Evolutionary conservation across 2,797 vertebrate genomes (phyloP), one percentile per base, ranked within the genome.

Genomic region (Characodon lateralis): DNA sequence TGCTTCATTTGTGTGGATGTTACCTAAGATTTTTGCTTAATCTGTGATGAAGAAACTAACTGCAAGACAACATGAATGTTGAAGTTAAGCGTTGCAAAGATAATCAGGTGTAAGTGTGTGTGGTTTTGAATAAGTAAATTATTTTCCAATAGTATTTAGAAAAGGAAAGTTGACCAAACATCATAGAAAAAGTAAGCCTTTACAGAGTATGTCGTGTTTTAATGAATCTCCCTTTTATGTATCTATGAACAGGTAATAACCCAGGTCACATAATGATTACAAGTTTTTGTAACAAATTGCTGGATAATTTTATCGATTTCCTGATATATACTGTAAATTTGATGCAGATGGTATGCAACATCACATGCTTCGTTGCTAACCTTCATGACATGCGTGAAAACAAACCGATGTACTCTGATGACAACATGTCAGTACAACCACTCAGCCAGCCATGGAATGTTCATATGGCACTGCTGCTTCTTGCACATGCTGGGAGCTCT

Each of bases 1-100:
- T 87, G 9, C 78, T 39, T 77, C 8, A 84, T 74, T 77, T 69
- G 22, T 13, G 20, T 43, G 24, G 51, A 2, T 66, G 78, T 89
- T 88, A 46, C 82, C 43, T 56, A 76, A 80, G 13, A 4, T 78
- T 26, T 72, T 79, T 53, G 58, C 59, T 78, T 66, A 22, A 73
- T 26, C 18, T 46, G 31, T 24, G 5, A 74, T 6, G 0, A 2
- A 8, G 3, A 63, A 28, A 50, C 22, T 13, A 59, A 53, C 16
- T 81, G 46, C 65, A 71, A 78, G 28, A 76, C 48, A 18, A 48
- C 28, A 51, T 56, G 13, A 86, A 83, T 71, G 71, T 81, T 59
- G 63, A 81, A 87, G 59, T 46, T 68, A 68, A 61, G n/a, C 5
- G 8, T 24, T 22, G n/a, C 22, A 26, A 41, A 14, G 22, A 71